Evolutionary conservation across 2,797 vertebrate species (phyloP), one percentile per base, ranked within the genome.

Genomic region (Danio choprae): DNA sequence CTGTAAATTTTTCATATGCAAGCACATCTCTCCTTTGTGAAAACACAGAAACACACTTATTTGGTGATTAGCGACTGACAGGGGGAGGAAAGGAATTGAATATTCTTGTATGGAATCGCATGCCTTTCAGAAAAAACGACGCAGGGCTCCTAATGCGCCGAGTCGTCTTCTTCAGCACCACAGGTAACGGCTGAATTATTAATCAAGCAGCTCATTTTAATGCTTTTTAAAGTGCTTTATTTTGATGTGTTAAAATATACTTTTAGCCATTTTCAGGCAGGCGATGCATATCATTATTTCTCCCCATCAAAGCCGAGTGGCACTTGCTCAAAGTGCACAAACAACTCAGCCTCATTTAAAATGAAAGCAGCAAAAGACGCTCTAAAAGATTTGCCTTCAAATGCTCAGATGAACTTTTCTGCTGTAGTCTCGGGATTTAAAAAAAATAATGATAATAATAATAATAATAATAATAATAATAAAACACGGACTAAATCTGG

Each of bases 1-100:
- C 91, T 90, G 92, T 94, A 91, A 88, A 94, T 94, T 92, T 95
- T 94, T 94, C 93, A 95, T 94, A 93, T 88, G 88, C 91, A 92
- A 93, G 93, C 92, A 94, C 89, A 91, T 94, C 90, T 92, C 92
- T 90, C 91, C 90, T 93, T 91, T 93, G 92, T 93, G 92, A 91
- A 95, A 94, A 94, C 93, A 94, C 91, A 91, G 91, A 93, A 95
- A 95, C 91, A 94, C 93, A 92, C 92, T 94, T 93, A 94, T 95
- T 94, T 93, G 89, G 93, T 94, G 93, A 95, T 94, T 93, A 94
- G 92, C 89, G 86, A 91, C 92, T 92, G 92, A 93, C 93, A 94
- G 92, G 90, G 89, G 91, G 91, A 91, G 84, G 90, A 92, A 91
- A 92, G 87, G 90, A 93, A 93, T 90, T 88, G 90, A 92, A 92